Evolutionary conservation across 2,888 invertebrate species (phyloP), one percentile per base, ranked within the genome.

Genomic region (Drosophila acutilabella): DNA sequence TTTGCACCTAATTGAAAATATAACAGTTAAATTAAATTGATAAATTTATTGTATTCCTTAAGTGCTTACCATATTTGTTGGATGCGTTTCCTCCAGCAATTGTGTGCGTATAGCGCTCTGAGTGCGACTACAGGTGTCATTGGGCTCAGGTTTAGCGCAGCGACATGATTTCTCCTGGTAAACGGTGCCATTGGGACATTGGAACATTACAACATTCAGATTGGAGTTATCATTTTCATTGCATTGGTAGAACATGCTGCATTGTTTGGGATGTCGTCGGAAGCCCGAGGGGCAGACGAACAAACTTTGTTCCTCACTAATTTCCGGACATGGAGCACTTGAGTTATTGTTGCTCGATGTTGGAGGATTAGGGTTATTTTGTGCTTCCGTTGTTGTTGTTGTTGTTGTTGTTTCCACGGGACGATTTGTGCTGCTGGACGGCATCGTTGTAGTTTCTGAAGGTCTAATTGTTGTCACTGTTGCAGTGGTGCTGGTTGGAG

Each of bases 201-300:
- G 95, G 79, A 97, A 94, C 8, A 95, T 94, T 2, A 96, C 93
- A 70, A 97, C 93, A 89, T 95, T 96, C n/a, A 95, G 92, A 75
- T 96, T 95, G 88, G 95, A 94, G 48, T 93, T 94, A 30, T 94
- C 94, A 64, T 94, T 94, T 78, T 94, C 94, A 16, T 95, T 95
- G 84, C 97, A 97, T 91, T 97, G 97, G 90, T 97, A 97, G 93
- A 97, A 97, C 80, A 96, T 92, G 87, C 96, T 96, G 84, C 97
- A 97, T 88, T 95, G 95, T 90, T 96, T 96, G 0, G 97, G 96
- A 93, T 97, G 97, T 74, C 96, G 93, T 88, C 94, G 94, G 92
- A 97, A 97, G 40, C 97, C 96, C 6, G 96, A 96, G 8, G 97
- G 97, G 89, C 97, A 97, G 2, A 96, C 94, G 62, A 95, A 94